Conservation (phyloP, 2,797 vertebrate genomes). For the Borostomias antarcticus region DNA sequence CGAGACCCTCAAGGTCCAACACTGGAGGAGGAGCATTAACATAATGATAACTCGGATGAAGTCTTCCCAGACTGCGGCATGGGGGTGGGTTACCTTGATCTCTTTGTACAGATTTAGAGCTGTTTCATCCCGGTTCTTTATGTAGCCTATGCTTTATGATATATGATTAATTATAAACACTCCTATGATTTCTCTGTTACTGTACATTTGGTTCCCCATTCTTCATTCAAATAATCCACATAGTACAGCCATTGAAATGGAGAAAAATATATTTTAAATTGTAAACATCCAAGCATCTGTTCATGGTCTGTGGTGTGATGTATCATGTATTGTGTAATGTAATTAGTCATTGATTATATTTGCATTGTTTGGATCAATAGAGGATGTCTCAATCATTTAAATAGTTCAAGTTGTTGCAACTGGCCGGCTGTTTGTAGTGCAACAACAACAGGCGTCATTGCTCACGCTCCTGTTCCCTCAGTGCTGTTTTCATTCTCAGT, state of each 20-base stretch:
- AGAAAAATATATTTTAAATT: not conserved
- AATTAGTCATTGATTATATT: not conserved
- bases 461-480: too few species aligned
- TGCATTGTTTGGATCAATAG: not conserved
- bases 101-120: slow-evolving; percentile 72
- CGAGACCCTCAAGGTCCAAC: slow-evolving; percentile 24
- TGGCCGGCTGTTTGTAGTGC: too few species aligned
- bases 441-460: too few species aligned
- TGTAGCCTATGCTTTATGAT: slow-evolving; percentile 72
- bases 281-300: not conserved
- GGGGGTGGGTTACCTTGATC: slow-evolving; percentile 58
- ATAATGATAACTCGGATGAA: slow-evolving; percentile 27
- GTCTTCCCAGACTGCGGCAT: slow-evolving; percentile 46
- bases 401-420: too few species aligned
- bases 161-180: slow-evolving; percentile 69
- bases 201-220: slow-evolving; percentile 54
- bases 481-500: too few species aligned
- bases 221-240: slow-evolving; percentile 12
- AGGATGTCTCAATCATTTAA: too few species aligned
- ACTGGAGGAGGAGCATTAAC: slow-evolving; percentile 32
- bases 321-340: not conserved
- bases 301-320: not conserved
- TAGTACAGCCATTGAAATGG: not conserved
- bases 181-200: slow-evolving; percentile 59
- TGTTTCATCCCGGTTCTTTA: slow-evolving; percentile 64